Conservation (phyloP, 2,797 vertebrate species). For the Pteropus rufus region DNA sequence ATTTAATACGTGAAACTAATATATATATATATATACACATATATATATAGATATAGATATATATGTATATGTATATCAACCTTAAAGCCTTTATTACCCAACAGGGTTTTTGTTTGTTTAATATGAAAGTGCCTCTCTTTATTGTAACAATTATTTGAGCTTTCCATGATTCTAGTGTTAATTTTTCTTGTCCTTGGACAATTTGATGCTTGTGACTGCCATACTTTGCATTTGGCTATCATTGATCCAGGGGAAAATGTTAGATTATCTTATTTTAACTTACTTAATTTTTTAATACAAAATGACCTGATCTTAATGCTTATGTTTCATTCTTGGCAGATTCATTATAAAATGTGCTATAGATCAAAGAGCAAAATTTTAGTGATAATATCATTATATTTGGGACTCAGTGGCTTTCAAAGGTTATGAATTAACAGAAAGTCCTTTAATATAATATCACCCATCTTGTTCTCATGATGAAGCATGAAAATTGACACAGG, state of each 20-base stretch:
- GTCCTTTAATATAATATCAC: slow-evolving; percentile 83
- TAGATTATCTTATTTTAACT: slow-evolving; percentile 45
- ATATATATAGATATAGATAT: too few species aligned
- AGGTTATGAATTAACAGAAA: slow-evolving; percentile 86
- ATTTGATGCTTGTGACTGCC: neutral
- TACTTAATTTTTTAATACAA: neutral
- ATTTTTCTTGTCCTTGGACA: slow-evolving; percentile 35
- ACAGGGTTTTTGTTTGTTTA: slow-evolving; percentile 46
- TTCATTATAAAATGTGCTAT: slow-evolving; percentile 73
- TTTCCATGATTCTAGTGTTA: slow-evolving; percentile 2
- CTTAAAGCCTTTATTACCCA: slow-evolving; percentile 45
- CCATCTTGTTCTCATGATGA: slow-evolving; percentile 81
- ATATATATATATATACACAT: neutral
- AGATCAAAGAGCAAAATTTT: slow-evolving; percentile 80
- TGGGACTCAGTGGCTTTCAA: slow-evolving; percentile 85
- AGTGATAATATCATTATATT: slow-evolving; percentile 77
- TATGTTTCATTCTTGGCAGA: slow-evolving; percentile 65
- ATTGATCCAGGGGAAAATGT: slow-evolving; percentile 22
- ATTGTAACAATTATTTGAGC: slow-evolving; percentile 30
- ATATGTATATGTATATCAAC: neutral
- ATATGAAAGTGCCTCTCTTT: slow-evolving; percentile 60
- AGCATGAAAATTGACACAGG: slow-evolving; percentile 76
- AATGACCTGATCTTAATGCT: neutral
- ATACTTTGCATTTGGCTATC: slow-evolving; percentile 45
- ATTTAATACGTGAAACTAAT: slow-evolving; percentile 55